These are phyloP conservation scores for Pterostichus madidus DNA, from an alignment of 2,888 invertebrate genomes.

Conservation along the genomic window DNA sequence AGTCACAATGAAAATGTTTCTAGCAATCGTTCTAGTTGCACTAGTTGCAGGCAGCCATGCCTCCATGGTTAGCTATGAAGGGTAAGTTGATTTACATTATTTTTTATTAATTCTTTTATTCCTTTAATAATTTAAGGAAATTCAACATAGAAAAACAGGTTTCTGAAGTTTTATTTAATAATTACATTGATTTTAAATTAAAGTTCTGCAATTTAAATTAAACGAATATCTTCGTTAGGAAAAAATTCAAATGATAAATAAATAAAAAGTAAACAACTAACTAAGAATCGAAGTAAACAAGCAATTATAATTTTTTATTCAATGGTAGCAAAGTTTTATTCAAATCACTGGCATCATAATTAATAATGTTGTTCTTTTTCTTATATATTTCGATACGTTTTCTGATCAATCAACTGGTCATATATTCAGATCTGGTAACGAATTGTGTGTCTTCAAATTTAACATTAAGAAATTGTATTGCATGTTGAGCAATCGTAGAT, in stretches of 20 bases:
- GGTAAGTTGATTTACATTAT: conserved; percentile 55
- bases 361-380: too few species aligned
- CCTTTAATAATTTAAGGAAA: not conserved
- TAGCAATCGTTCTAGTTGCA: conserved; percentile 47
- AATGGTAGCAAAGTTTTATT: too few species aligned
- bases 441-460: too few species aligned
- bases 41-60: conserved; percentile 59
- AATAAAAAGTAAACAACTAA: too few species aligned
- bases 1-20: conserved; percentile 41
- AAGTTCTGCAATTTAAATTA: not conserved
- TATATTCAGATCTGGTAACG: too few species aligned
- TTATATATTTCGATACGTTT: too few species aligned
- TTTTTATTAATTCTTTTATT: not conserved
- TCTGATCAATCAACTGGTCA: too few species aligned
- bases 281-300: not conserved
- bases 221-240: too few species aligned
- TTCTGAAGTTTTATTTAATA: not conserved
- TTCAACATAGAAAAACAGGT: not conserved
- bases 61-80: conserved; percentile 65
- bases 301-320: too few species aligned
- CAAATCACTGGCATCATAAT: too few species aligned
- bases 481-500: too few species aligned
- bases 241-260: not conserved
- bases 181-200: not conserved
- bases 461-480: too few species aligned